These are phyloP conservation scores for Lepidonotus clava DNA, from an alignment of 2,888 invertebrate genomes.

Conservation along the genomic window DNA sequence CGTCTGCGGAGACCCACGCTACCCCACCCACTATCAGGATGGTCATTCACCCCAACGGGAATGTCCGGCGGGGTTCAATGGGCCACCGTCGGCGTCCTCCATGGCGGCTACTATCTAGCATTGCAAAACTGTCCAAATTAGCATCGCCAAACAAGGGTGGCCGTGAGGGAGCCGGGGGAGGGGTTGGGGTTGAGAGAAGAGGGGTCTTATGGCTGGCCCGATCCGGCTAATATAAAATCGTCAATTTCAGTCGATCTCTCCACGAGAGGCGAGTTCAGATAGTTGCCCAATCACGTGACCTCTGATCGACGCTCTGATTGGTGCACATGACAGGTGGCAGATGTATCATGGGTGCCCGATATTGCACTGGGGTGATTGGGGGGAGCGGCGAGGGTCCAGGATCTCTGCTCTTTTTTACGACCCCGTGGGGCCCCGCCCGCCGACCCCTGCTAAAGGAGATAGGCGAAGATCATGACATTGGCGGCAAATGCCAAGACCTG, in stretches of 20 bases:
- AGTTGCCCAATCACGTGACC: conserved; percentile 41
- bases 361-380: neutral
- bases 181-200: no score
- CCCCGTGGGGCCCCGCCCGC: conserved; percentile 9
- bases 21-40: conserved; percentile 9
- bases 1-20: neutral
- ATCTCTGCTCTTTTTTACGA: conserved; percentile 48
- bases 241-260: conserved; percentile 20
- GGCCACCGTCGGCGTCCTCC: neutral
- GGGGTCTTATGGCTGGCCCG: no score
- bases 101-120: neutral
- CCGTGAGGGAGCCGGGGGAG: no score
- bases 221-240: conserved; percentile 38
- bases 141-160: neutral
- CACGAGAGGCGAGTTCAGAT: conserved; percentile 30
- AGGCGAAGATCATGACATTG: conserved; percentile 43
- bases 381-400: neutral
- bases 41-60: conserved; percentile 8
- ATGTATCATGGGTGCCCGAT: conserved; percentile 44
- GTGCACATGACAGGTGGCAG: conserved; percentile 41
- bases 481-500: conserved; percentile 38
- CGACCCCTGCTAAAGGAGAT: conserved; percentile 16
- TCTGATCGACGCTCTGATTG: neutral
- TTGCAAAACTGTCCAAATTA: conserved; percentile 8
- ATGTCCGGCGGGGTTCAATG: conserved; percentile 25